phyloP scores from a whole-genome alignment of 1,140 invertebrate species.

The Trypoxylus dichotomus region DNA sequence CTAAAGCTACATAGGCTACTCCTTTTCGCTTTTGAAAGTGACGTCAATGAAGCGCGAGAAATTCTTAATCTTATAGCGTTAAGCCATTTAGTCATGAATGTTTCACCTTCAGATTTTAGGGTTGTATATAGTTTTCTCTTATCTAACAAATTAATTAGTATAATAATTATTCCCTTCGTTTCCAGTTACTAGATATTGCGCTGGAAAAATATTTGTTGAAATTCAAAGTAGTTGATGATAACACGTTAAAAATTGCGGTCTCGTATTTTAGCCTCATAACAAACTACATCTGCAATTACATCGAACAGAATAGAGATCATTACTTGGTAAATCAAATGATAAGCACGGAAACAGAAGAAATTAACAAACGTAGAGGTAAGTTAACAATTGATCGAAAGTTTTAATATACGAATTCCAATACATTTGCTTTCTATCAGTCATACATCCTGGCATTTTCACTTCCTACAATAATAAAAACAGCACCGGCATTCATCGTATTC shows the following conservation, averaged over 20 bases:
- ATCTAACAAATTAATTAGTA: neutral
- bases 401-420: too few relatives aligned
- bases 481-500: too few relatives aligned
- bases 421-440: too few relatives aligned
- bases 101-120: conserved; percentile 14
- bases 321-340: conserved; percentile 19
- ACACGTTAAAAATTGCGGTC: neutral
- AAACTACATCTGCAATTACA: conserved; percentile 19
- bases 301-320: conserved; percentile 7
- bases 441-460: too few relatives aligned
- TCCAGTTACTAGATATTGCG: conserved; percentile 15
- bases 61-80: conserved; percentile 14
- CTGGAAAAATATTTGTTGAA: conserved; percentile 25
- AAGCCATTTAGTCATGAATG: conserved; percentile 22
- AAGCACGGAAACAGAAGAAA: conserved; percentile 4
- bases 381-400: neutral
- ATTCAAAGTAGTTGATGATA: conserved; percentile 10
- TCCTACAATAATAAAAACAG: too few relatives aligned
- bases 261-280: conserved; percentile 15
- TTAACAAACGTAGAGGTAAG: conserved; percentile 18
- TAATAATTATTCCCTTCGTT: neutral
- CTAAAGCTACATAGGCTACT: conserved; percentile 13
- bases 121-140: neutral
- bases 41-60: conserved; percentile 1
- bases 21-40: conserved; percentile 1